These are phyloP conservation scores for Diplosoma virens DNA, from an alignment of 23 tunicate species.

Conservation along the genomic window DNA sequence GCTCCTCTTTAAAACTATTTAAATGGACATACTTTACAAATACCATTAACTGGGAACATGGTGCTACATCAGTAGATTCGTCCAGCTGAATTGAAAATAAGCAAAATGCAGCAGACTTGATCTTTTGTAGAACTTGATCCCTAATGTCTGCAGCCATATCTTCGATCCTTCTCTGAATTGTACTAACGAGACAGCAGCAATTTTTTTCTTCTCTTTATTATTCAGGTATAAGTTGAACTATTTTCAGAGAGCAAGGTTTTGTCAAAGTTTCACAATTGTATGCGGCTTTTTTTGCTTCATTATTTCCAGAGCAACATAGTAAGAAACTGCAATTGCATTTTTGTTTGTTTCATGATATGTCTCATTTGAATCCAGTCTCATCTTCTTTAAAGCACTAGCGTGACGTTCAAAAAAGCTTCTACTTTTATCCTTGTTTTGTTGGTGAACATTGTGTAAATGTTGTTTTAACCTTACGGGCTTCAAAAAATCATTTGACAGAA, in stretches of 20 bases:
- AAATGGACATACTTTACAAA: no score
- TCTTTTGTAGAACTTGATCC: conserved; percentile 1
- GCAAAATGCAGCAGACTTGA: conserved; percentile 40
- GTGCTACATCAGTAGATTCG: no score
- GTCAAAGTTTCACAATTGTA: no score
- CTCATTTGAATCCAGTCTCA: no score
- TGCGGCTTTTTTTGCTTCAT: background rate
- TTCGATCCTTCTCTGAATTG: no score
- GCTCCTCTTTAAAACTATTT: conserved; percentile 31
- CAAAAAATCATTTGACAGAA: conserved; percentile 3
- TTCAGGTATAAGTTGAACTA: background rate
- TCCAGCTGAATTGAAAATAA: conserved; percentile 22
- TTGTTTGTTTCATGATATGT: no score
- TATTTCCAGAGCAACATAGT: background rate
- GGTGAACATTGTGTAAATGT: conserved; percentile 3
- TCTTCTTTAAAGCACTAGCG: no score
- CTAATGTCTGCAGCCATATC: no score
- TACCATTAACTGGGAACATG: conserved; percentile 41
- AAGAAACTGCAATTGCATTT: no score
- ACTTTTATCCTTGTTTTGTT: no score
- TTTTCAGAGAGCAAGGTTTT: no score
- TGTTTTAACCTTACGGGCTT: background rate
- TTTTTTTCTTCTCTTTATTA: background rate
- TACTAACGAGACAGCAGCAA: background rate
- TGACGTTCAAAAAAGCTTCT: no score